Evolutionary conservation across 2,113 vertebrate genomes (phyloP), one percentile per base, ranked within the genome.

Genomic region (Lota lota): DNA sequence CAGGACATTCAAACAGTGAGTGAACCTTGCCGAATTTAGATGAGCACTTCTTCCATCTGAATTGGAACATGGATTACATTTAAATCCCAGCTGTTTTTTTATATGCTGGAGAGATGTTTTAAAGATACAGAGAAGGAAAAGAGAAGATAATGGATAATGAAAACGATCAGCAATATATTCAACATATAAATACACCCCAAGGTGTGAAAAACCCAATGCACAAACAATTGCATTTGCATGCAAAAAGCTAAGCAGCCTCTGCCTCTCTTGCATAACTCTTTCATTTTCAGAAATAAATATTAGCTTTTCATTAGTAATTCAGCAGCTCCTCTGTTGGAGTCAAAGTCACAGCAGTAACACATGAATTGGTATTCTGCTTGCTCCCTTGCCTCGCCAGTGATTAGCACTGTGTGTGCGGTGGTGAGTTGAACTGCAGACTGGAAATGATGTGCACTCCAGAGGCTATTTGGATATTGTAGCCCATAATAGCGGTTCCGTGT

Each of bases 301-400:
- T 61, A 28, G 16, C 54, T 63, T 68, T 24, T 70, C n/a, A 21
- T 33, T 22, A 28, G 7, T 53, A 61, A 70, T 61, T 63, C 60
- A 53, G 57, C 2, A 4, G 21, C 56, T 64, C 51, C 47, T 67
- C 5, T 11, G 20, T 36, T 15, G 51, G 50, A 17, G 63, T 69
- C 61, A 70, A 53, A 72, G 47, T 65, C 20, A 65, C 20, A 63
- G 4, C 11, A 54, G 18, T 68, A 18, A 21, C 8, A 5, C 51
- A 22, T 22, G 63, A 7, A 69, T 64, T 18, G 7, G 51, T 70
- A 47, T 66, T 69, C 11, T 17, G 40, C 40, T 47, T 47, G 12
- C 40, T 47, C 40, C 12, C 72, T 4, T 47, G 21, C 16, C n/a
- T 21, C 28, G 17, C 12, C 22, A 20, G 47, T 51, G 36, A 21